Evolutionary conservation across 2,888 invertebrate genomes (phyloP), one percentile per base, ranked within the genome.

Genomic region (Carterocephalus palaemon): DNA sequence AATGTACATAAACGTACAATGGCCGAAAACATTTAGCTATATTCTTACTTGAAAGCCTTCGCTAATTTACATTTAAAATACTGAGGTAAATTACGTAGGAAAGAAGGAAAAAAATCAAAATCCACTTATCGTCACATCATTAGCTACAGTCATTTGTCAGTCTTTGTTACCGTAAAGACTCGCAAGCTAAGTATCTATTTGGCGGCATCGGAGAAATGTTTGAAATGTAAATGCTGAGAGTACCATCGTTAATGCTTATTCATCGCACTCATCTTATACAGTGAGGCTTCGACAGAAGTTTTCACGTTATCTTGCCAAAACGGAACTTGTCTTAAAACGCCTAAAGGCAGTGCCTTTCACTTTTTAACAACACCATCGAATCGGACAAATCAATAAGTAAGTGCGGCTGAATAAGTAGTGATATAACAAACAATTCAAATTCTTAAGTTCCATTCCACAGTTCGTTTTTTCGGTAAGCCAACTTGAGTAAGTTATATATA

Each of bases 291-390:
- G 36, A 19, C 12, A 8, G 37, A 23, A 15, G 17, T 23, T 31
- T 29, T 29, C 47, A 51, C 47, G 49, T 47, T 47, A 48, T 53
- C 41, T 55, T 53, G 45, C 54, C 52, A 49, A 63, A 66, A 65
- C 61, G 62, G 51, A 66, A 66, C 65, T 53, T 54, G 67, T 57
- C 56, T 62, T 55, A 56, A 52, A 55, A 53, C 46, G 42, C 48
- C 52, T 51, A 37, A 49, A 42, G 24, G 47, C 47, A 45, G 36
- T 47, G 40, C 47, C 68, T 68, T 67, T 68, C 68, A 64, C 67
- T 68, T 64, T 58, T 50, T 50, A 10, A 23, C 39, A 29, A 29
- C 36, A 20, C n/a, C 16, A 29, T 13, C 31, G n/a, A n/a, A 48
- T 51, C 43, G 46, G 34, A 43, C 49, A 31, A 46, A 58, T 62